Percentiles rank a stretch among this genome's conserved stretches.
These are phyloP conservation scores for Strix uralensis DNA, from an alignment of 2,113 vertebrate genomes.

Conservation along the genomic window DNA sequence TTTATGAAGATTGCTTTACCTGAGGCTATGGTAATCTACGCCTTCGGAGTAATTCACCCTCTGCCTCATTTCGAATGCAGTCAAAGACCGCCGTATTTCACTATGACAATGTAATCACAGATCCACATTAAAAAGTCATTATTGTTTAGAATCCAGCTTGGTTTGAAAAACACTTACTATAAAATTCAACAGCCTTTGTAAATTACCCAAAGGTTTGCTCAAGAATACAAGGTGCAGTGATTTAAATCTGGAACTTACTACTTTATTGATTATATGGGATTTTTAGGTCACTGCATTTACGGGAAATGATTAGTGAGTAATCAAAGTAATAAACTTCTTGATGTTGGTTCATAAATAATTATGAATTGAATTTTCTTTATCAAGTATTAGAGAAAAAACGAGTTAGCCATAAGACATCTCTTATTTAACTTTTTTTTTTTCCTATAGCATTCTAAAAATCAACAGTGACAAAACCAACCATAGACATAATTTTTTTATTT, in stretches of 20 bases:
- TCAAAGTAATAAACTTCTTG: slow-evolving; percentile 76
- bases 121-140: slow-evolving; percentile 99
- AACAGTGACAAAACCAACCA: neutral
- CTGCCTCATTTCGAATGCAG: slow-evolving; percentile 87
- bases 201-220: slow-evolving; percentile 92
- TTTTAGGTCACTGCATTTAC: slow-evolving; percentile 74
- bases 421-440: neutral
- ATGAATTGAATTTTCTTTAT: slow-evolving; percentile 62
- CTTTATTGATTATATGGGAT: slow-evolving; percentile 82
- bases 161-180: slow-evolving; percentile 96
- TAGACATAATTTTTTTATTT: neutral
- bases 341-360: slow-evolving; percentile 76
- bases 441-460: neutral
- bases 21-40: slow-evolving; percentile 83
- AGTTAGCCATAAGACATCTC: neutral
- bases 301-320: slow-evolving; percentile 84
- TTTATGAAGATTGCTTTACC: slow-evolving; percentile 98
- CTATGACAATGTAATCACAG: slow-evolving; percentile 99
- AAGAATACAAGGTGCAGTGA: slow-evolving; percentile 85
- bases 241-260: slow-evolving; percentile 85
- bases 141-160: slow-evolving; percentile 98
- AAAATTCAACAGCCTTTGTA: slow-evolving; percentile 92
- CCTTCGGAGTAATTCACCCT: slow-evolving; percentile 87
- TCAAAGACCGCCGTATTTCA: slow-evolving; percentile 92
- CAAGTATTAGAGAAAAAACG: slow-evolving; percentile 7